phyloP scores from a whole-genome alignment of 1,140 invertebrate species.

The Eufriesea mexicana region DNA sequence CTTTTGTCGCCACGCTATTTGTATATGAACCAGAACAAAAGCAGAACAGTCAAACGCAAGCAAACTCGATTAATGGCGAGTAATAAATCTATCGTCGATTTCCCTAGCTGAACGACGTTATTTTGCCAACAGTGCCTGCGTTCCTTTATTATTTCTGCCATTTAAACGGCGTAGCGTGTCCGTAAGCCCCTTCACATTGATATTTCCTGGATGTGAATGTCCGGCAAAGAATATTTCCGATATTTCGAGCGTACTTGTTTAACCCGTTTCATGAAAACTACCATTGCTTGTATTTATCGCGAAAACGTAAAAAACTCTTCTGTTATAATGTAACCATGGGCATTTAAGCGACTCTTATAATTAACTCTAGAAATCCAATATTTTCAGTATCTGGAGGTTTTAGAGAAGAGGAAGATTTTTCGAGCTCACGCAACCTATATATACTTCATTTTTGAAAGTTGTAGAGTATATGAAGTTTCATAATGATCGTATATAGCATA shows the following conservation, averaged over 20 bases:
- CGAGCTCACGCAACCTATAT: too few species aligned
- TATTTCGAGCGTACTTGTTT: not conserved
- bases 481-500: too few species aligned
- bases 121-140: conserved; percentile 19
- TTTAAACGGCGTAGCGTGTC: conserved; percentile 9
- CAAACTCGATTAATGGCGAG: conserved; percentile 27
- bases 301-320: not conserved
- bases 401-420: too few species aligned
- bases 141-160: conserved; percentile 54
- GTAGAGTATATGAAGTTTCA: too few species aligned
- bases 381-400: too few species aligned
- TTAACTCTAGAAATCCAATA: not conserved
- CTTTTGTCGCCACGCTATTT: conserved; percentile 43
- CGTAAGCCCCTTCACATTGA: not conserved
- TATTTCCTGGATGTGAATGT: not conserved
- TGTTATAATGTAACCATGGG: too few species aligned
- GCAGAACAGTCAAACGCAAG: conserved; percentile 31
- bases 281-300: not conserved
- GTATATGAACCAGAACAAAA: conserved; percentile 29
- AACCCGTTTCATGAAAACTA: not conserved
- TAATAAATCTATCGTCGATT: conserved; percentile 55
- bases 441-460: too few species aligned
- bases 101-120: conserved; percentile 22
- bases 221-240: conserved; percentile 16
- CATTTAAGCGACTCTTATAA: not conserved